Evolutionary conservation across 2,888 invertebrate species (phyloP).

Genomic region (Phlogophora meticulosa): DNA sequence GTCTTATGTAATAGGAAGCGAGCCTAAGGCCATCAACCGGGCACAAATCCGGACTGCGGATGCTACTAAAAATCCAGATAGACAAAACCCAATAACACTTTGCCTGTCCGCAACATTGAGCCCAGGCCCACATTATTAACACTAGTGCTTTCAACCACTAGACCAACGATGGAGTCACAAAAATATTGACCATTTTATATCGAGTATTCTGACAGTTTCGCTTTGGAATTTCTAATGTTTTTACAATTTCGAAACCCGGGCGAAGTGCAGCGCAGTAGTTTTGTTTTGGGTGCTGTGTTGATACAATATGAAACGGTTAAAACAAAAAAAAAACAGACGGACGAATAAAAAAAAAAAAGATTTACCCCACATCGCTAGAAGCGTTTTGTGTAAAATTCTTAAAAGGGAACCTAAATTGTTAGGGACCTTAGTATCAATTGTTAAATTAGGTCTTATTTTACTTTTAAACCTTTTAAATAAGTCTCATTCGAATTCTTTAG

Average conservation of each 20-base stretch:
- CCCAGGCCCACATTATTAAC: too few species aligned
- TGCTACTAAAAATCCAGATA: too few species aligned
- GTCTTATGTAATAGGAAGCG: too few species aligned
- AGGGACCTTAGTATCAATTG: background rate
- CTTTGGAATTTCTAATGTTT: constrained; percentile 2
- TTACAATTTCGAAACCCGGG: background rate
- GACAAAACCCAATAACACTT: too few species aligned
- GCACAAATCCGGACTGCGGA: too few species aligned
- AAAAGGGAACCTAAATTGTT: constrained; percentile 1
- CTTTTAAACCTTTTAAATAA: constrained; percentile 7
- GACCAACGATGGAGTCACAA: too few species aligned
- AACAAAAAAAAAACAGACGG: background rate
- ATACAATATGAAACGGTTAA: background rate
- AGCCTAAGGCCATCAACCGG: too few species aligned
- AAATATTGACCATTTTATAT: background rate
- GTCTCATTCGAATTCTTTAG: constrained; percentile 9
- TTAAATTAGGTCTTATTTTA: constrained; percentile 1
- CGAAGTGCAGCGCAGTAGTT: background rate
- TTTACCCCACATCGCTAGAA: background rate
- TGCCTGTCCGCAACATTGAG: too few species aligned
- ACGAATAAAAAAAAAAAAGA: background rate
- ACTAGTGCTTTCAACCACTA: too few species aligned
- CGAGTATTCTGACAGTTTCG: background rate
- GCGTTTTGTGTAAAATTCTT: background rate
- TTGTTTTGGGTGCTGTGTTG: background rate